These are phyloP conservation scores for Drosophila rhopaloa DNA, from an alignment of 1,140 invertebrate species.

Conservation along the genomic window DNA sequence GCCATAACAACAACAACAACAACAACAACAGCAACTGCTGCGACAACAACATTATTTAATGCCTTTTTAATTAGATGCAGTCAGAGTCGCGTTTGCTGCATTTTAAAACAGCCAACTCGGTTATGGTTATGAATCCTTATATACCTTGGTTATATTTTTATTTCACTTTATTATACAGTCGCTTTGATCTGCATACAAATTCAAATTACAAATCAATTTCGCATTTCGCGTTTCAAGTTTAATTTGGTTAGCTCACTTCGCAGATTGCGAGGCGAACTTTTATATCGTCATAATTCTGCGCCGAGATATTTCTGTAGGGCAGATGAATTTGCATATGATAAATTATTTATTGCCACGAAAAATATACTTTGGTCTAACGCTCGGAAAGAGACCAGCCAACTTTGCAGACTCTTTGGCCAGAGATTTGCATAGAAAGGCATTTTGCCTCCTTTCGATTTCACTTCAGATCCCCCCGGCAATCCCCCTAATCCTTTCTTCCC, in stretches of 20 bases:
- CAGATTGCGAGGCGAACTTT: conserved; percentile 39
- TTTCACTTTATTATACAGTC: conserved; percentile 38
- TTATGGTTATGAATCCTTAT: conserved; percentile 36
- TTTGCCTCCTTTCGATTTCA: conserved; percentile 33
- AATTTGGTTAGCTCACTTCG: conserved; percentile 69
- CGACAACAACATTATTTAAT: conserved; percentile 65
- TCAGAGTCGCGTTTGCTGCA: conserved; percentile 63
- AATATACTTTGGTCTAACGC: conserved; percentile 59
- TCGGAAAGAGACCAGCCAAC: conserved; percentile 24
- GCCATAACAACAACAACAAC: conserved; percentile 22
- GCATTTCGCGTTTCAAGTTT: conserved; percentile 73
- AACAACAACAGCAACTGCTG: not conserved
- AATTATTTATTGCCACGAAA: conserved; percentile 82
- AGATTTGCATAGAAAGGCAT: conserved; percentile 71
- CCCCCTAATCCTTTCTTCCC: conserved; percentile 4
- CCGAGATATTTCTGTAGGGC: not conserved
- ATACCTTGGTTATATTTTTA: conserved; percentile 18
- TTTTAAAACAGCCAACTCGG: conserved; percentile 49
- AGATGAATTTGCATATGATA: conserved; percentile 77
- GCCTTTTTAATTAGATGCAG: conserved; percentile 80
- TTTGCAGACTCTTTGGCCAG: conserved; percentile 53
- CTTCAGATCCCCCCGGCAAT: not conserved
- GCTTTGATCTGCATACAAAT: conserved; percentile 81
- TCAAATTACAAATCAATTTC: conserved; percentile 82
- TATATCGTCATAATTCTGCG: conserved; percentile 49